A percentile compares a stretch with the other conserved stretches of the same genome.
Evolutionary conservation across 2,888 invertebrate genomes (phyloP).

Genomic region (Syrista parreyssii): DNA sequence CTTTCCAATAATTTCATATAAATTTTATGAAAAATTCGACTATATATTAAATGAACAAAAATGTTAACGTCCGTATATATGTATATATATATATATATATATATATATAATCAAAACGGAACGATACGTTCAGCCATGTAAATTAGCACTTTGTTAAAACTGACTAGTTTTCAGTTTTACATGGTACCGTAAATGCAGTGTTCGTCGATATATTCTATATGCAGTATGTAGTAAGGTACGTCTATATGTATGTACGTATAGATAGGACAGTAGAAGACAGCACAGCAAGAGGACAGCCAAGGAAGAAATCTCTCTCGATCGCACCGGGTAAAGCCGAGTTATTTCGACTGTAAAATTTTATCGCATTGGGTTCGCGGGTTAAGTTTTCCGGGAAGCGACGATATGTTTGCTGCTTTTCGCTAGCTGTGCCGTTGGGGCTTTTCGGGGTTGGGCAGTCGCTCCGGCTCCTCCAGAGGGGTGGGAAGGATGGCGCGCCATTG

Average conservation of each 20-base stretch:
- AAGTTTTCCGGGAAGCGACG: constrained; percentile 50
- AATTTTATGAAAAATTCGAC: not conserved
- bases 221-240: not conserved
- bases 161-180: not conserved
- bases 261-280: constrained; percentile 1
- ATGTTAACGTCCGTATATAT: not conserved
- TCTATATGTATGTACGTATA: not conserved
- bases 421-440: constrained; percentile 9
- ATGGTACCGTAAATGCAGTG: not conserved
- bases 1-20: not conserved
- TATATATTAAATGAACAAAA: not conserved
- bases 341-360: constrained; percentile 55
- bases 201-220: not conserved
- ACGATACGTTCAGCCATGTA: not conserved
- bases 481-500: constrained; percentile 58
- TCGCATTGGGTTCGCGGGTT: constrained; percentile 42
- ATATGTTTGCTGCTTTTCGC: constrained; percentile 51
- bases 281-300: constrained; percentile 5
- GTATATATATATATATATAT: too few relatives aligned
- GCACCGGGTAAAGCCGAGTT: constrained; percentile 22
- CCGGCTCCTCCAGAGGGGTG: constrained; percentile 12
- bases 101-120: not conserved
- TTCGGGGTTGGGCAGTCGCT: constrained; percentile 7
- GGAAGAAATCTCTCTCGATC: constrained; percentile 8
- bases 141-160: not conserved